These are phyloP conservation scores for Coregonus suidteri DNA, from an alignment of 2,797 vertebrate species.

Conservation along the genomic window DNA sequence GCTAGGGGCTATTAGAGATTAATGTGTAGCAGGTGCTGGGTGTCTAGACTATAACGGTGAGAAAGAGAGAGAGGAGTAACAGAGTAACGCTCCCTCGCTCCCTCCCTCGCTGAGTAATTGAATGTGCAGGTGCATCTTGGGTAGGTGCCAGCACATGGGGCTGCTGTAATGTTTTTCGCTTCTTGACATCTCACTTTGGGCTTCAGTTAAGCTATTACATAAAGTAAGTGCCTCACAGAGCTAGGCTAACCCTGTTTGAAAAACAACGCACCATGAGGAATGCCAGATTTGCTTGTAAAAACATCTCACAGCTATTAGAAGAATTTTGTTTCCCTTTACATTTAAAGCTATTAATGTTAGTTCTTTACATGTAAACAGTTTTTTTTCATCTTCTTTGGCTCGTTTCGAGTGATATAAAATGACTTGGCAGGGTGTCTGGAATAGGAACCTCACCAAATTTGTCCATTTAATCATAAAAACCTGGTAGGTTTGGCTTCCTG, in stretches of 20 bases:
- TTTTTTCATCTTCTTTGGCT: conserved; percentile 50
- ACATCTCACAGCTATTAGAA: conserved; percentile 45
- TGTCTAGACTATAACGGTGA: conserved; percentile 62
- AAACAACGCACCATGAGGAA: conserved; percentile 51
- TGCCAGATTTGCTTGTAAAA: conserved; percentile 57
- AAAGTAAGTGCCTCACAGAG: conserved; percentile 56
- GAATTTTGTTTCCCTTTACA: conserved; percentile 55
- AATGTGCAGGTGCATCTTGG: conserved; percentile 77
- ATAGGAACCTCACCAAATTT: no score
- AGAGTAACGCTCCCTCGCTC: neutral
- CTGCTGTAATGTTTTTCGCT: conserved; percentile 57
- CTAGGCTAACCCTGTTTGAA: conserved; percentile 39
- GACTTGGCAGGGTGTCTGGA: conserved; percentile 61
- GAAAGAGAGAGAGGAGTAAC: conserved; percentile 33
- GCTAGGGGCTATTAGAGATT: neutral
- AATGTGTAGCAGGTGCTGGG: conserved; percentile 68
- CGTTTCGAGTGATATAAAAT: conserved; percentile 65
- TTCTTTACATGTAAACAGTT: conserved; percentile 52
- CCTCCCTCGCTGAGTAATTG: conserved; percentile 62
- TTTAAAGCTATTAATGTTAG: conserved; percentile 20
- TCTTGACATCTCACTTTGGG: conserved; percentile 62
- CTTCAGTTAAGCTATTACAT: conserved; percentile 54
- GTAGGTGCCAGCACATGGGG: conserved; percentile 50
- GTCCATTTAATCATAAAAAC: conserved; percentile 72
- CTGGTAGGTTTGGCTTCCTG: conserved; percentile 69